Base-by-base conservation (phyloP, 2,888 invertebrate species). In the Spatulosminthurus flaviceps region DNA sequence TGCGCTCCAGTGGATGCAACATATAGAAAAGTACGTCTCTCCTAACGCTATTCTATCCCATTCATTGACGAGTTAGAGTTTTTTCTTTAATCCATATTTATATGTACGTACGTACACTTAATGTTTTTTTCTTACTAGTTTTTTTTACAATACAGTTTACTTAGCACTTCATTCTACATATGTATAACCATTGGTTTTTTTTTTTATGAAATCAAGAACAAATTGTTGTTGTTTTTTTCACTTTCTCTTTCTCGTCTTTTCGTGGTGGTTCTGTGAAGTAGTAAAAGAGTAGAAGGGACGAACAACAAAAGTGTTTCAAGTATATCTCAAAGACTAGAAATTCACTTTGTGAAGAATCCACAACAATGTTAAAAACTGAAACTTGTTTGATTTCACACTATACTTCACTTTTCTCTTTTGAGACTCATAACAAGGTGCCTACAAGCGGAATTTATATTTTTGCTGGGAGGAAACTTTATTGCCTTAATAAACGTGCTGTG, bases 401-500 rank as follows among this genome's bases (percentile, higher is more conserved):
- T 11, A 51, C 16, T 51, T 51, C 51, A 34, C 9, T 51, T 51
- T 51, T 51, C 51, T 19, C 51, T 51, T 51, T 51, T 51, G 51
- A 51, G 51, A 51, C 5, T 51, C 51, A 4, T 51, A 5, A 51
- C 51, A 4, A 51, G 51, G 1, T 51, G 1, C 51, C n/a, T 51
- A 11, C 51, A 51, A 19, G 51, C 16, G 51, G 51, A 51, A 34
- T 7, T 34, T 4, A 9, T n/a, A 51, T 51, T 51, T 51, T 4
- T 13, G 51, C 41, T 41, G 51, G n/a, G 9, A 34, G 5, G 9
- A 9, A 9, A 9, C 16, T 51, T 16, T 51, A 16, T 51, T 51
- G 51, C 5, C 51, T 51, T 51, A 51, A 51, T 51, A 51, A 51
- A 51, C 51, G 51, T 51, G 16, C 16, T 51, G 51, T 41, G 41